These are phyloP conservation scores for Brevipalpus yothersi DNA, from an alignment of 1,140 invertebrate species.

Conservation along the genomic window DNA sequence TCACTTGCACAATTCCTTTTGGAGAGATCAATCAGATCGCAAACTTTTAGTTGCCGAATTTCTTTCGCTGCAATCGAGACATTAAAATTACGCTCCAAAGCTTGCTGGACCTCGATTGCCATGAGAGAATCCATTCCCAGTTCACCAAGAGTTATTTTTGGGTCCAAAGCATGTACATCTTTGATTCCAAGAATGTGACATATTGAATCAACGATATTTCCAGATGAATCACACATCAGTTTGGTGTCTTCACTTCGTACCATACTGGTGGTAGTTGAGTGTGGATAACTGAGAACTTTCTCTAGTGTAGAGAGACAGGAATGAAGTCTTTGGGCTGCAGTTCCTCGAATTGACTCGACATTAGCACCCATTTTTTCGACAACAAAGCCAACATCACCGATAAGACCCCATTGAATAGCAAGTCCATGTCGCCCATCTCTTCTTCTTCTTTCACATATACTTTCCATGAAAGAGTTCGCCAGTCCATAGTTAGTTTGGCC, in stretches of 20 bases:
- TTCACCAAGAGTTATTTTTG: slow-evolving; percentile 50
- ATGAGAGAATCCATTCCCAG: slow-evolving; percentile 89
- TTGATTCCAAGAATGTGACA: slow-evolving; percentile 25
- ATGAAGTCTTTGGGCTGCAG: slow-evolving; percentile 63
- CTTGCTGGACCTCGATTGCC: slow-evolving; percentile 72
- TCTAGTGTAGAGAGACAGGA: slow-evolving; percentile 68
- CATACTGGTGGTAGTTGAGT: slow-evolving; percentile 8
- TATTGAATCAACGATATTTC: slow-evolving; percentile 20
- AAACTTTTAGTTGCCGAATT: slow-evolving; percentile 8
- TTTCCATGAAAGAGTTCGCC: background rate
- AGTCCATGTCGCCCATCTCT: slow-evolving; percentile 37
- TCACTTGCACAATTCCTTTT: background rate
- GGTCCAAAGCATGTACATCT: slow-evolving; percentile 58
- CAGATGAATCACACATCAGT: slow-evolving; percentile 19
- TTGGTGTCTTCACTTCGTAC: slow-evolving; percentile 24
- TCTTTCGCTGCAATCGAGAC: slow-evolving; percentile 3
- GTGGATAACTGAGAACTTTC: slow-evolving; percentile 27
- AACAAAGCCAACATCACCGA: slow-evolving; percentile 78
- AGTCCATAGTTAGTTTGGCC: background rate
- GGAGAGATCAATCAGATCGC: background rate
- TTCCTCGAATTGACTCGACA: slow-evolving; percentile 68
- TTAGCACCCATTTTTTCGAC: slow-evolving; percentile 39
- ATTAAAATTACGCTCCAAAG: slow-evolving; percentile 9
- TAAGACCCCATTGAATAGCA: slow-evolving; percentile 94
- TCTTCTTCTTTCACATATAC: background rate